Evolutionary conservation across 2,113 vertebrate genomes (phyloP), one percentile per base, ranked within the genome.

Genomic region (Pelecanus crispus): DNA sequence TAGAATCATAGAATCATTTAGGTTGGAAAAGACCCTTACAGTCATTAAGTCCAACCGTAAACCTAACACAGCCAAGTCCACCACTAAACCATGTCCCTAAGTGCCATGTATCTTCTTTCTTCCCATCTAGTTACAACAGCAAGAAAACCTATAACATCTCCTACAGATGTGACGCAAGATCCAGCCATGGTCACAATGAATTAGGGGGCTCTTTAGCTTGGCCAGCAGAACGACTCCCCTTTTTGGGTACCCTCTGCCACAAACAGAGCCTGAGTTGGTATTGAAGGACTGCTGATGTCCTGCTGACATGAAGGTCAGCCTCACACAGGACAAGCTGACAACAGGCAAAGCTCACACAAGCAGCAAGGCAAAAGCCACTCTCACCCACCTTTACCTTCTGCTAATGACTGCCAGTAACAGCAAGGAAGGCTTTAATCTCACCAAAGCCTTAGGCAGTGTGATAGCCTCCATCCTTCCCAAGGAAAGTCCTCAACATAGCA

Each of bases 91-190:
- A 19, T 1, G 7, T 32, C 16, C 59, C 10, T 14, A 66, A 50
- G 28, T 9, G 3, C 34, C 28, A 29, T 2, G 0, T 3, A 22
- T 55, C 31, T 81, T 65, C 53, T 66, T 13, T 34, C 14, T 52
- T 70, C 34, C 58, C 45, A 78, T 3, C 55, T 34, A 11, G 63
- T 45, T 74, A 56, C 5, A 61, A 58, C 5, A 89, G 38, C 2
- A 3, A 89, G 68, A 21, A 84, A 81, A 81, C 8, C n/a, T 10
- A 0, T 36, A 56, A 10, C 44, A 49, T 17, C 58, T 75, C 56
- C 58, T 32, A 2, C 3, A 47, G 22, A 36, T 13, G 9, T 1
- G 7, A 53, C 17, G 15, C 8, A 2, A 0, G 0, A 62, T 17
- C 36, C 67, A 78, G 13, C 28, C 58, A 19, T 9, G 7, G 10